A percentile compares a stretch with the other conserved stretches of the same genome.
phyloP scores from a whole-genome alignment of 2,797 vertebrate genomes.

The Hypotaenidia okinawae region DNA sequence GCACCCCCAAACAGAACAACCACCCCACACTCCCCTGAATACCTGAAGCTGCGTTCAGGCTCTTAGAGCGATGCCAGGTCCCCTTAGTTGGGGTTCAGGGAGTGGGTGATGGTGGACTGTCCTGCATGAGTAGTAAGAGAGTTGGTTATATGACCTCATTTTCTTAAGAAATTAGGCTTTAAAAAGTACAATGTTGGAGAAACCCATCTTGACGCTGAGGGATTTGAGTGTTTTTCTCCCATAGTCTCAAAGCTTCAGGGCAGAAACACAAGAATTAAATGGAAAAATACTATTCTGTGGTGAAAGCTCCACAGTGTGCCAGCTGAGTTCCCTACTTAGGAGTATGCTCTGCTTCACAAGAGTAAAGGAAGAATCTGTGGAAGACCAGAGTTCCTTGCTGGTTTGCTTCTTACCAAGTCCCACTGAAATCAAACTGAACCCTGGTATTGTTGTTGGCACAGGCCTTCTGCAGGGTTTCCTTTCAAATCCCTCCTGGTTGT shows the following conservation, averaged over 20 bases:
- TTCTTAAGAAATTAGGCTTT: neutral
- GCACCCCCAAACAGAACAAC: accelerated
- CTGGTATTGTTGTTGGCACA: accelerated
- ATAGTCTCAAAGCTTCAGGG: neutral
- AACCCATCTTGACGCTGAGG: accelerated
- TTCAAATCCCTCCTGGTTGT: neutral
- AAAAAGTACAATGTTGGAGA: neutral
- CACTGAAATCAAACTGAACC: neutral
- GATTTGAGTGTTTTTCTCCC: neutral
- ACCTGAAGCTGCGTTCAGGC: neutral
- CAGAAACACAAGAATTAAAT: neutral
- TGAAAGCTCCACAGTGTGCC: neutral
- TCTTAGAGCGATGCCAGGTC: no score
- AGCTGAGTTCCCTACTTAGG: neutral
- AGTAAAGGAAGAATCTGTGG: neutral
- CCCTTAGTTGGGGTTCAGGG: neutral
- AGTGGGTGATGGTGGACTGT: neutral
- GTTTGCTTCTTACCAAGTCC: neutral
- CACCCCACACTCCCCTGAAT: accelerated
- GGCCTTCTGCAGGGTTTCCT: neutral
- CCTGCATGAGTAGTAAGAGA: neutral
- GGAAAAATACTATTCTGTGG: neutral
- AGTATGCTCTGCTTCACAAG: neutral
- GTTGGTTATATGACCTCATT: neutral
- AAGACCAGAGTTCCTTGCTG: neutral